Conservation (phyloP, 2,797 vertebrate species). For the Tarsius wallacei region DNA sequence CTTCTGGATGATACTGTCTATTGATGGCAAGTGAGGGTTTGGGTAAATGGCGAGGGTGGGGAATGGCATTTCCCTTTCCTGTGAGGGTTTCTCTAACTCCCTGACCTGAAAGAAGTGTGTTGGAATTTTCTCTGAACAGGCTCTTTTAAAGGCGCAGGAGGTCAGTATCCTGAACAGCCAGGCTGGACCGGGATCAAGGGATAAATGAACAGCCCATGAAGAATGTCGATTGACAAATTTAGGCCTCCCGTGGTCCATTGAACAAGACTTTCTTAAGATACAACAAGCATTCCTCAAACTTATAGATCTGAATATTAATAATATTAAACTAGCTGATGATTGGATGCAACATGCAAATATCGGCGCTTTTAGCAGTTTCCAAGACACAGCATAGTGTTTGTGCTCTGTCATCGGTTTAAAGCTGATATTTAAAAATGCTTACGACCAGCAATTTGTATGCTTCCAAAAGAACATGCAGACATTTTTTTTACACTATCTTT, state of each 20-base stretch:
- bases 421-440: neutral
- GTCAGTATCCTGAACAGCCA: neutral
- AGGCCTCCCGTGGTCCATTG: neutral
- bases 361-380: neutral
- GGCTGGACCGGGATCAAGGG: neutral
- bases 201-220: neutral
- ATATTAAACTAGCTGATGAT: neutral
- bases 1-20: neutral
- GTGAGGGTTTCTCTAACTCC: constrained; percentile 1
- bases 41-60: constrained; percentile 10
- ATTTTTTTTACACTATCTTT: constrained; percentile 24
- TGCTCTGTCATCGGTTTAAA: constrained; percentile 47
- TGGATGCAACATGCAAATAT: neutral
- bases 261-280: neutral
- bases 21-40: neutral
- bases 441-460: neutral
- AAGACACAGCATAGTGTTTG: neutral
- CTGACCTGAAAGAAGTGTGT: neutral
- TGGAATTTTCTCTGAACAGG: neutral
- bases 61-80: constrained; percentile 66
- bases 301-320: neutral
- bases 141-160: neutral
- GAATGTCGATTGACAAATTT: constrained; percentile 22
- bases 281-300: neutral
- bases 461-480: constrained; percentile 49